A percentile compares a stretch with the other conserved stretches of the same genome.
phyloP scores from a whole-genome alignment of 2,888 invertebrate genomes.

The Chirona hameri region DNA sequence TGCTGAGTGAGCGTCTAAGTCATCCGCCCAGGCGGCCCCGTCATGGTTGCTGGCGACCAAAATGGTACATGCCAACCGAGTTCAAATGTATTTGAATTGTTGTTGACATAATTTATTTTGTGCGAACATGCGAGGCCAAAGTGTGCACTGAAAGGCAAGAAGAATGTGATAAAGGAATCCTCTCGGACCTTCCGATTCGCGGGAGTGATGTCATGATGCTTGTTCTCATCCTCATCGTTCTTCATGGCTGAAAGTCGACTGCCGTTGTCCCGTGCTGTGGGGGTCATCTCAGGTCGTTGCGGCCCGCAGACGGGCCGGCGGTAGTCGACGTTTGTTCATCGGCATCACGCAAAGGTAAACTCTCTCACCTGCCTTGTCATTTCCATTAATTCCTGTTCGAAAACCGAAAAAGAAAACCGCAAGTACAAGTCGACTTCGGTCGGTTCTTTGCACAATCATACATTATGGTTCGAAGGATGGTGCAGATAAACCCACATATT shows the following conservation, averaged over 20 bases:
- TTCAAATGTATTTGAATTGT: slow-evolving; percentile 27
- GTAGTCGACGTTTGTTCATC: background rate
- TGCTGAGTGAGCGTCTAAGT: background rate
- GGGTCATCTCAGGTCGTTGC: slow-evolving; percentile 24
- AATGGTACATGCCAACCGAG: slow-evolving; percentile 28
- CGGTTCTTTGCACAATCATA: slow-evolving; percentile 29
- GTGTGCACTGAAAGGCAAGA: slow-evolving; percentile 23
- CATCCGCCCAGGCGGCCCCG: background rate
- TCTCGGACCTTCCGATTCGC: background rate
- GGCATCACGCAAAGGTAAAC: slow-evolving; percentile 9
- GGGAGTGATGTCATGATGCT: background rate
- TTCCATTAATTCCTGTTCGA: slow-evolving; percentile 11
- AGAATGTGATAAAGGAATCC: slow-evolving; percentile 11
- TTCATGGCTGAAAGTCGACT: slow-evolving; percentile 9
- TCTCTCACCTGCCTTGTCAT: slow-evolving; percentile 12
- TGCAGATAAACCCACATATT: slow-evolving; percentile 27
- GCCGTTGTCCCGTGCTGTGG: background rate
- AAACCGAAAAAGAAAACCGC: slow-evolving; percentile 26
- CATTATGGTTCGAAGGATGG: slow-evolving; percentile 28
- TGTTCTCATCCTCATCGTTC: slow-evolving; percentile 26
- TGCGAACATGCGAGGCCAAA: slow-evolving; percentile 28
- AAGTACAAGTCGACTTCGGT: slow-evolving; percentile 27
- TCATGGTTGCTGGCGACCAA: slow-evolving; percentile 9
- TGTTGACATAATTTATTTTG: slow-evolving; percentile 28
- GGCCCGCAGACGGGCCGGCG: background rate